Evolutionary conservation across 2,888 invertebrate species (phyloP).

Genomic region (Gryllus longicercus): DNA sequence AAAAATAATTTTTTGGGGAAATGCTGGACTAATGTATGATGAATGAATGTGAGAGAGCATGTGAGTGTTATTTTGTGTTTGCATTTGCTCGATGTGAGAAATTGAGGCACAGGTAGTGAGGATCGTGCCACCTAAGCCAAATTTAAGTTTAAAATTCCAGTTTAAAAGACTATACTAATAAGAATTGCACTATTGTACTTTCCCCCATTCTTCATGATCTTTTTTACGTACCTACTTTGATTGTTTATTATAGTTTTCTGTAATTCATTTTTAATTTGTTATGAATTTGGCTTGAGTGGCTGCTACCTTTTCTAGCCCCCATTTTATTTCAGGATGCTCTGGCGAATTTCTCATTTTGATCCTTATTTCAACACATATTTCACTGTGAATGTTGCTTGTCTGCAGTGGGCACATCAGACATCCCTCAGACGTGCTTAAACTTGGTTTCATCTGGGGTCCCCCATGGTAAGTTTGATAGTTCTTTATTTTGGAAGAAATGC

Average conservation of each 20-base stretch:
- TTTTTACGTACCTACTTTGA: no score
- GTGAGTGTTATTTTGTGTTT: neutral
- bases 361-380: slow-evolving; percentile 11
- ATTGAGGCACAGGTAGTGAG: slow-evolving; percentile 29
- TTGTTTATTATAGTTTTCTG: no score
- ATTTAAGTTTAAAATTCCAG: neutral
- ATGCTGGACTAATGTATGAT: slow-evolving; percentile 20
- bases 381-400: slow-evolving; percentile 27
- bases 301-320: slow-evolving; percentile 21
- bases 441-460: slow-evolving; percentile 26
- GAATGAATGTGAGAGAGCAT: slow-evolving; percentile 24
- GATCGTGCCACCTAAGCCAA: slow-evolving; percentile 31
- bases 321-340: slow-evolving; percentile 24
- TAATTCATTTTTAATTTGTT: no score
- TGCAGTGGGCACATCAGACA: slow-evolving; percentile 29
- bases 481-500: neutral
- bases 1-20: no score
- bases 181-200: no score
- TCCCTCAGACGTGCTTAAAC: slow-evolving; percentile 25
- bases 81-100: neutral
- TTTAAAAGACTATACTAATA: no score
- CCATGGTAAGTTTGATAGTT: slow-evolving; percentile 21
- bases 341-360: neutral
- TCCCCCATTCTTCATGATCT: no score
- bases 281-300: neutral